Percentiles rank a stretch among this genome's conserved stretches.
Evolutionary conservation across 2,888 invertebrate species (phyloP).

Genomic region (Chrysopilus asiliformis): DNA sequence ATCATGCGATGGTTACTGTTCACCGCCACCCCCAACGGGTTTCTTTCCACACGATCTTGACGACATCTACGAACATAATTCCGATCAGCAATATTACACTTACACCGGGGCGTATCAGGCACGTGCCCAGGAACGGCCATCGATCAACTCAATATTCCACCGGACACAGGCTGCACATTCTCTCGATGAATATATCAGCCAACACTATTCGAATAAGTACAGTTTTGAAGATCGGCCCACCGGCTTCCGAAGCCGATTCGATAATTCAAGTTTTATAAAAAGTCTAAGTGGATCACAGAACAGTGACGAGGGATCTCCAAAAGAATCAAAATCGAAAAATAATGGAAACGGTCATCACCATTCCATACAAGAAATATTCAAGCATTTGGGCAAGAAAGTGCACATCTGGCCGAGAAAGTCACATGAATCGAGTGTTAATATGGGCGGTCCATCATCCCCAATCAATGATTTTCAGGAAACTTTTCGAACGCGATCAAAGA

Average conservation of each 20-base stretch:
- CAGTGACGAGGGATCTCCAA: conserved; percentile 21
- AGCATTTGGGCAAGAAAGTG: conserved; percentile 61
- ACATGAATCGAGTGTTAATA: conserved; percentile 35
- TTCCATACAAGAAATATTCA: conserved; percentile 63
- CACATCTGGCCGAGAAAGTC: conserved; percentile 58
- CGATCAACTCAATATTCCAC: conserved; percentile 33
- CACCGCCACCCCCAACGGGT: conserved; percentile 23
- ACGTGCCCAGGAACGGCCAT: conserved; percentile 26
- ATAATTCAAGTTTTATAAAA: conserved; percentile 31
- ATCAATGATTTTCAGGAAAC: conserved; percentile 43
- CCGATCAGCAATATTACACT: conserved; percentile 36
- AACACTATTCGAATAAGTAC: conserved; percentile 8
- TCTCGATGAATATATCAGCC: conserved; percentile 27
- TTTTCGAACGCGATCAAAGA: conserved; percentile 65
- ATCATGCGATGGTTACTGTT: too few relatives aligned
- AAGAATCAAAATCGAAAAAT: conserved; percentile 13
- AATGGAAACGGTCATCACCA: conserved; percentile 44
- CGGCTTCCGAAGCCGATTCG: conserved; percentile 27
- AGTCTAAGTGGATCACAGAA: conserved; percentile 20
- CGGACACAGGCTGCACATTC: conserved; percentile 29
- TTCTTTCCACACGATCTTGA: conserved; percentile 36
- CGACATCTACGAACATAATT: conserved; percentile 33
- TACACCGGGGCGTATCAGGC: conserved; percentile 27
- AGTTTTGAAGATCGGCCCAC: conserved; percentile 10
- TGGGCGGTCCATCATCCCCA: conserved; percentile 38